A percentile compares a stretch with the other conserved stretches of the same genome.
phyloP scores from a whole-genome alignment of 2,113 vertebrate species.

The Mus pahari region DNA sequence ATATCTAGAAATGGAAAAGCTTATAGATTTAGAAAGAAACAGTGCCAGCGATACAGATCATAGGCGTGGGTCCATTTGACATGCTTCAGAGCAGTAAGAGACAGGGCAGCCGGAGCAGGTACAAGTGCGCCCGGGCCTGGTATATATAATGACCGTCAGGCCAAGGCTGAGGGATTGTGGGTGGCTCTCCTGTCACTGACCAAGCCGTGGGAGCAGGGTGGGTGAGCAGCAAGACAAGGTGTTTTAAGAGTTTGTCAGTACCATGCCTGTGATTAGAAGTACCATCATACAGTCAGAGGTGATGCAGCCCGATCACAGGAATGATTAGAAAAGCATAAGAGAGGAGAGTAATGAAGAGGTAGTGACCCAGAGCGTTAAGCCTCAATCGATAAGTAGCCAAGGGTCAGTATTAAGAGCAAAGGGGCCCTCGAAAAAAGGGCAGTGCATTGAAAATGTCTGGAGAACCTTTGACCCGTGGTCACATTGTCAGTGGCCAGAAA shows the following conservation, averaged over 20 bases:
- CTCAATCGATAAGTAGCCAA: conserved; percentile 11
- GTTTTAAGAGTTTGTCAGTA: not conserved
- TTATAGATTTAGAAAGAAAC: conserved; percentile 28
- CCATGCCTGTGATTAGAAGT: not conserved
- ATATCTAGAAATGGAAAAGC: conserved; percentile 21
- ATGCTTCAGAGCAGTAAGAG: not conserved
- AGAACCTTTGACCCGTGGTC: not conserved
- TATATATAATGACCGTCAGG: not conserved
- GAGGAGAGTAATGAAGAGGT: not conserved
- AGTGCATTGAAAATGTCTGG: not conserved
- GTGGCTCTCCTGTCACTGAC: not conserved
- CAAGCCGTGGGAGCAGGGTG: not conserved
- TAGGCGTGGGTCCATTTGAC: not conserved
- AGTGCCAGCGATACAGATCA: not conserved
- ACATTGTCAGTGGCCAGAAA: not conserved
- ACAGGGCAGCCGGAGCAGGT: not conserved
- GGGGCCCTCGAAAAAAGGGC: not conserved
- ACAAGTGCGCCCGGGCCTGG: not conserved
- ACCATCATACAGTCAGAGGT: conserved; percentile 8
- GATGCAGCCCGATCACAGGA: not conserved
- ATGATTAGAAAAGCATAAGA: conserved; percentile 15
- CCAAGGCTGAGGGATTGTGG: not conserved
- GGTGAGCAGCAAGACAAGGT: not conserved
- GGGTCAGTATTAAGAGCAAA: conserved; percentile 6
- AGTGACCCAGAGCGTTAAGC: conserved; percentile 29